Conservation (phyloP, 2,113 vertebrate species). For the Nibea coibor region DNA sequence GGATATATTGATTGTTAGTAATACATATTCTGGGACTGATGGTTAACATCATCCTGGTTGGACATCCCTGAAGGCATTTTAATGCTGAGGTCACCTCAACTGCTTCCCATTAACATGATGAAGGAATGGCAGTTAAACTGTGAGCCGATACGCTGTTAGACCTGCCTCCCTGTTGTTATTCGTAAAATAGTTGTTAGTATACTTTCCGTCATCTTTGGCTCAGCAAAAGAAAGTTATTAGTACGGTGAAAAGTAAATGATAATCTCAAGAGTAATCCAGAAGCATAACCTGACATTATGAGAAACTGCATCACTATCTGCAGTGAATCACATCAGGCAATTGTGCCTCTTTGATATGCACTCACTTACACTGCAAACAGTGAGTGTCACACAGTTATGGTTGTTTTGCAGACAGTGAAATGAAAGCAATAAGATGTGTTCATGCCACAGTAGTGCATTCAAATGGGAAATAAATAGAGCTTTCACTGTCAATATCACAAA, state of each 20-base stretch:
- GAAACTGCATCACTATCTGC: background rate
- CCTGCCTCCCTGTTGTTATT: background rate
- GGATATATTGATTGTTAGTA: background rate
- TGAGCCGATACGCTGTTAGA: too few relatives aligned
- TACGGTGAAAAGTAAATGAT: background rate
- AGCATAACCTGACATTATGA: conserved; percentile 5
- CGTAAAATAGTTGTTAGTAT: background rate
- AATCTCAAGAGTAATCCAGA: background rate
- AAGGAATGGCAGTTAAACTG: background rate
- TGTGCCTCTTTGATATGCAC: background rate
- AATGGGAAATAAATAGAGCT: conserved; percentile 10
- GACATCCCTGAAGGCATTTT: background rate
- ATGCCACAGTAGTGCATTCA: background rate
- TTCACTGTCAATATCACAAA: conserved; percentile 7
- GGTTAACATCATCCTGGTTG: background rate
- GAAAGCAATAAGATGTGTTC: background rate
- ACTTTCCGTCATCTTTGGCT: background rate
- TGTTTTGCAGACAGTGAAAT: background rate
- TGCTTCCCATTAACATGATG: background rate
- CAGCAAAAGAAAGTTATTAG: background rate
- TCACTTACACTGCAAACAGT: background rate
- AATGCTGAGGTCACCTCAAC: background rate
- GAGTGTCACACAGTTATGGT: background rate
- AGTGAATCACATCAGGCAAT: background rate
- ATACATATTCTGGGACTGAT: background rate